Conservation (phyloP, 1,140 invertebrate species). For the Acarapis woodi region DNA sequence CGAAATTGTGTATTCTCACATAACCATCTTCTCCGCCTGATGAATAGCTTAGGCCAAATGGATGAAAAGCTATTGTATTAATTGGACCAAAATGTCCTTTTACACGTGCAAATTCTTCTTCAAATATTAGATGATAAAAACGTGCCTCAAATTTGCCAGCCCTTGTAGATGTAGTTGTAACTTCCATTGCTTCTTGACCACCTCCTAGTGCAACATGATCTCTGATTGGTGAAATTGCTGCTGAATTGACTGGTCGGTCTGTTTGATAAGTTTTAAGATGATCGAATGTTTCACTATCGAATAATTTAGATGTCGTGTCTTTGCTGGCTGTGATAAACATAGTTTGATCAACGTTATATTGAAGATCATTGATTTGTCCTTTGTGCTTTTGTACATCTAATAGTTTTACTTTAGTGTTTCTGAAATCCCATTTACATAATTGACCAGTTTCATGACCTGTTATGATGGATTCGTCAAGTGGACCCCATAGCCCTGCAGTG, state of each 20-base stretch:
- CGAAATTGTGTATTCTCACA: conserved; percentile 78
- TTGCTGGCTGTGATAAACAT: conserved; percentile 91
- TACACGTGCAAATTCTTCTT: conserved; percentile 91
- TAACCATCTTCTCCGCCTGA: conserved; percentile 98
- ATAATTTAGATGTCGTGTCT: conserved; percentile 73
- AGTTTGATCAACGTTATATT: conserved; percentile 50
- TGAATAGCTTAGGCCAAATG: conserved; percentile 82
- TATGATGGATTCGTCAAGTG: conserved; percentile 60
- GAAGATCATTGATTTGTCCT: conserved; percentile 76
- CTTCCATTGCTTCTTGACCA: conserved; percentile 95
- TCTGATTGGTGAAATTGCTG: conserved; percentile 65
- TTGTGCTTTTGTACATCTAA: conserved; percentile 37
- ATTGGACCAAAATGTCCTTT: conserved; percentile 99
- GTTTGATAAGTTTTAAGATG: conserved; percentile 80
- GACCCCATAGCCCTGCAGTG: conserved; percentile 70
- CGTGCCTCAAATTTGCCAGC: conserved; percentile 93
- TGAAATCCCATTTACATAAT: conserved; percentile 63
- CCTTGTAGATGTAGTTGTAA: conserved; percentile 79
- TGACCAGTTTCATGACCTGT: conserved; percentile 83
- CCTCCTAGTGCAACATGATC: conserved; percentile 84
- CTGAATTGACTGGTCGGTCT: conserved; percentile 82
- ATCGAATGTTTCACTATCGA: conserved; percentile 54
- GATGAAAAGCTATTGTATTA: conserved; percentile 91
- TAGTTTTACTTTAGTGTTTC: conserved; percentile 20
- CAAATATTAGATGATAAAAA: conserved; percentile 95